Conservation (phyloP, 2,888 invertebrate species). For the Habroteleia sp. region DNA sequence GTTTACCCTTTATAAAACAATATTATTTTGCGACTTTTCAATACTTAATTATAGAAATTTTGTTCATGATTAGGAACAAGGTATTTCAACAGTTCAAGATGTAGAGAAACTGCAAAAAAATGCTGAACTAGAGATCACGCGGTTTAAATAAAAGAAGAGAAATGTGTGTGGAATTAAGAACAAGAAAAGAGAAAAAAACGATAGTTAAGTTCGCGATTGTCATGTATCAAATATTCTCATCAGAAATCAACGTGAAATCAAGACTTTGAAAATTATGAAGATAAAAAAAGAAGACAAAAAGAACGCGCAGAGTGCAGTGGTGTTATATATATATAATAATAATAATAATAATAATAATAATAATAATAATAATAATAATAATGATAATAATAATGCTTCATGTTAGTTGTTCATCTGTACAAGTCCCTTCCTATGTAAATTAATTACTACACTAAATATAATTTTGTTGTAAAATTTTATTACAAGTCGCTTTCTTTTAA, state of each 20-base stretch:
- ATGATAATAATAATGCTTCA: too few relatives aligned
- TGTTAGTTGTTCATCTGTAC: slow-evolving; percentile 54
- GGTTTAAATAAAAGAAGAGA: slow-evolving; percentile 18
- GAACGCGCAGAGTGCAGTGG: slow-evolving; percentile 14
- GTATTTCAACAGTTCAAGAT: slow-evolving; percentile 87
- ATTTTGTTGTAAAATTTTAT: slow-evolving; percentile 61
- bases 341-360: too few relatives aligned
- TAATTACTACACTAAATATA: slow-evolving; percentile 62
- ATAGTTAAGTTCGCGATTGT: slow-evolving; percentile 37
- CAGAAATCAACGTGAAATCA: slow-evolving; percentile 17
- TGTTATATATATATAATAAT: slow-evolving; percentile 40
- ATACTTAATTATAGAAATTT: slow-evolving; percentile 9
- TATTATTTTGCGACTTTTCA: not conserved
- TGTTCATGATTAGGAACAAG: slow-evolving; percentile 82
- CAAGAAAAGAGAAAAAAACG: not conserved
- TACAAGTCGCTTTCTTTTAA: too few relatives aligned
- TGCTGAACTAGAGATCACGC: slow-evolving; percentile 71
- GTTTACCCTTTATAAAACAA: slow-evolving; percentile 2
- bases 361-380: too few relatives aligned
- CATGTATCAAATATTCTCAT: slow-evolving; percentile 51
- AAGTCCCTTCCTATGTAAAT: slow-evolving; percentile 65
- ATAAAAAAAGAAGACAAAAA: slow-evolving; percentile 8
- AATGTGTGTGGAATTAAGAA: too few relatives aligned
- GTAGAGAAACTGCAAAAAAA: slow-evolving; percentile 82
- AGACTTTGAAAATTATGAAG: slow-evolving; percentile 3